A percentile compares a stretch with the other conserved stretches of the same genome.
These are phyloP conservation scores for Drosophila atripex DNA, from an alignment of 2,888 invertebrate genomes.

Conservation along the genomic window DNA sequence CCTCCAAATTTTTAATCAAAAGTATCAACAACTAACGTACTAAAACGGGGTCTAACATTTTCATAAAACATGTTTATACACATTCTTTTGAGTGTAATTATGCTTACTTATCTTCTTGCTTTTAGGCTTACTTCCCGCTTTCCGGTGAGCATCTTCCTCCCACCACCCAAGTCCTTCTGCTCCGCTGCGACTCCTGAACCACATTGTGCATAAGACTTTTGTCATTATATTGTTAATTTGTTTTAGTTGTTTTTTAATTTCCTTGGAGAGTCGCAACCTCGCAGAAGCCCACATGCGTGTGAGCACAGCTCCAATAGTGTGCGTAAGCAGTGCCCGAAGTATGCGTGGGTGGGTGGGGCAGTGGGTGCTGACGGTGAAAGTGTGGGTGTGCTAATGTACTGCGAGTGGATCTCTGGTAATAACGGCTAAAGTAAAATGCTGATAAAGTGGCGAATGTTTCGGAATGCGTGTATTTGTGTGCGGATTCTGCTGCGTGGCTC, in stretches of 20 bases:
- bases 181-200: slow-evolving; percentile 14
- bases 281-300: slow-evolving; percentile 51
- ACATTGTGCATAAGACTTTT: slow-evolving; percentile 62
- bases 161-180: background rate
- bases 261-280: slow-evolving; percentile 73
- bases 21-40: too few species aligned
- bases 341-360: slow-evolving; percentile 1
- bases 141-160: slow-evolving; percentile 5
- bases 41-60: background rate
- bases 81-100: slow-evolving; percentile 1
- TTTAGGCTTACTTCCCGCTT: slow-evolving; percentile 32
- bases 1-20: too few species aligned
- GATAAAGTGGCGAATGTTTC: slow-evolving; percentile 74
- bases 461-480: slow-evolving; percentile 39
- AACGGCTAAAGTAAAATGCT: slow-evolving; percentile 76
- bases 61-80: background rate
- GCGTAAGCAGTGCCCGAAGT: slow-evolving; percentile 11
- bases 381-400: slow-evolving; percentile 57
- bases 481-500: slow-evolving; percentile 55
- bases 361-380: slow-evolving; percentile 11
- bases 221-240: slow-evolving; percentile 77
- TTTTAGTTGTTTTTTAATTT: slow-evolving; percentile 78
- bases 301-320: slow-evolving; percentile 22
- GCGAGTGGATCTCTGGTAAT: slow-evolving; percentile 67
- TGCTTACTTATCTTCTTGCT: slow-evolving; percentile 10